phyloP scores from a whole-genome alignment of 2,797 vertebrate species.

The Pelochelys cantorii region DNA sequence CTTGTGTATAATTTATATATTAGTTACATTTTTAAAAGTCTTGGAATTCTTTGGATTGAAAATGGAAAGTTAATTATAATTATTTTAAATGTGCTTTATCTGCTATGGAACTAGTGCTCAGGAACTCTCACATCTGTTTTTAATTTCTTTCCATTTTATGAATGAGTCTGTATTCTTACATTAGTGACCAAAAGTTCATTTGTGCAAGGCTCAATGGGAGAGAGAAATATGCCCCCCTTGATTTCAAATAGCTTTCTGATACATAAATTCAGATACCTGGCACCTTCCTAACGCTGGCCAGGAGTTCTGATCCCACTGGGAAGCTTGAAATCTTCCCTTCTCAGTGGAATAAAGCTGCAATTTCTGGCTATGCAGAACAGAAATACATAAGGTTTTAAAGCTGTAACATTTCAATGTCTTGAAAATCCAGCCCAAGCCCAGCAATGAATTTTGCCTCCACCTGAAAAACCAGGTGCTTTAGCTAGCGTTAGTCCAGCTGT shows the following conservation, averaged over 20 bases:
- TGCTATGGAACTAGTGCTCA: constrained; percentile 20
- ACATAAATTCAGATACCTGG: constrained; percentile 57
- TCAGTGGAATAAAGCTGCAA: constrained; percentile 56
- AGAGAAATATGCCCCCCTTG: not conserved
- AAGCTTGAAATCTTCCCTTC: constrained; percentile 48
- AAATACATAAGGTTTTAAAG: constrained; percentile 56
- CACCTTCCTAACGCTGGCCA: constrained; percentile 42
- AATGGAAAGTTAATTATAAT: not conserved
- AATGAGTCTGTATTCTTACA: constrained; percentile 25
- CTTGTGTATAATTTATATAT: not conserved
- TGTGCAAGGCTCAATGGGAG: not conserved
- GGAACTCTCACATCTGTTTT: constrained; percentile 18
- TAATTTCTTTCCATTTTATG: constrained; percentile 56
- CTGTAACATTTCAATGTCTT: constrained; percentile 63
- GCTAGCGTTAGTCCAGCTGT: constrained; percentile 50
- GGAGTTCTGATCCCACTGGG: not conserved
- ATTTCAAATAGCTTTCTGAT: constrained; percentile 35
- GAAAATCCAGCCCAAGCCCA: constrained; percentile 26
- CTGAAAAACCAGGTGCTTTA: constrained; percentile 45
- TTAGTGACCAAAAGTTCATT: constrained; percentile 54
- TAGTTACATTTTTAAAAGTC: not conserved
- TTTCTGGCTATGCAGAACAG: constrained; percentile 39
- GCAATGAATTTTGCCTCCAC: constrained; percentile 30
- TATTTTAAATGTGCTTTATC: constrained; percentile 25
- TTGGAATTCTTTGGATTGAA: constrained; percentile 2